A percentile compares a stretch with the other conserved stretches of the same genome.
phyloP scores from a whole-genome alignment of 2,113 vertebrate species.

The Pogona vitticeps region DNA sequence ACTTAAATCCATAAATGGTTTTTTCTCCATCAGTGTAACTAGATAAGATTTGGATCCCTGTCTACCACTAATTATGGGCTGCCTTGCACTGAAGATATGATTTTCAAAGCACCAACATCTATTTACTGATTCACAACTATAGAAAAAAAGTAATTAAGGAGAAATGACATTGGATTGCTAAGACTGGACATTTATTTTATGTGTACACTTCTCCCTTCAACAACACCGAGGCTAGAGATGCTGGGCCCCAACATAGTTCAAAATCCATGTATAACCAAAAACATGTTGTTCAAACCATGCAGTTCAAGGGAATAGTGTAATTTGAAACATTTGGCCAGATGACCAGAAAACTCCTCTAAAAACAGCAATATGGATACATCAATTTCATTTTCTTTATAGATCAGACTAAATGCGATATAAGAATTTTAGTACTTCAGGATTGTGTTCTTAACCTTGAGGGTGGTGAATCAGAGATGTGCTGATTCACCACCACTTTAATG shows the following conservation, averaged over 20 bases:
- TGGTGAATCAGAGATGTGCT: background rate
- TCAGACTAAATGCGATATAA: background rate
- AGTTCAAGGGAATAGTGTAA: background rate
- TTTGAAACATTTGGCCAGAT: background rate
- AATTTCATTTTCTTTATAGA: conserved; percentile 9
- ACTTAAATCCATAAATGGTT: no score
- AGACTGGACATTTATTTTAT: no score
- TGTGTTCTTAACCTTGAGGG: background rate
- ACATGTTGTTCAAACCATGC: background rate
- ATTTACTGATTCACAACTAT: background rate
- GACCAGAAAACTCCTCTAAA: background rate
- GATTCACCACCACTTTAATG: background rate
- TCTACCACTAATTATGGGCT: background rate
- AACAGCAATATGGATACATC: background rate
- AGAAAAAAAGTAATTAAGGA: background rate
- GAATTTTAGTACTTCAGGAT: background rate
- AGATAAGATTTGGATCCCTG: background rate
- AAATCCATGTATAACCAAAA: no score
- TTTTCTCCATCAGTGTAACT: no score
- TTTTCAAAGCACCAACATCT: background rate
- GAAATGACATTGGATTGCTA: conserved; percentile 9
- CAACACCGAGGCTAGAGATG: no score
- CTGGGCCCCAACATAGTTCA: no score
- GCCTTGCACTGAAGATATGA: background rate
- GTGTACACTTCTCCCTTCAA: no score